Percentiles rank a stretch among this genome's conserved stretches.
phyloP scores from a whole-genome alignment of 2,888 invertebrate species.

The Aphidoletes aphidimyza region DNA sequence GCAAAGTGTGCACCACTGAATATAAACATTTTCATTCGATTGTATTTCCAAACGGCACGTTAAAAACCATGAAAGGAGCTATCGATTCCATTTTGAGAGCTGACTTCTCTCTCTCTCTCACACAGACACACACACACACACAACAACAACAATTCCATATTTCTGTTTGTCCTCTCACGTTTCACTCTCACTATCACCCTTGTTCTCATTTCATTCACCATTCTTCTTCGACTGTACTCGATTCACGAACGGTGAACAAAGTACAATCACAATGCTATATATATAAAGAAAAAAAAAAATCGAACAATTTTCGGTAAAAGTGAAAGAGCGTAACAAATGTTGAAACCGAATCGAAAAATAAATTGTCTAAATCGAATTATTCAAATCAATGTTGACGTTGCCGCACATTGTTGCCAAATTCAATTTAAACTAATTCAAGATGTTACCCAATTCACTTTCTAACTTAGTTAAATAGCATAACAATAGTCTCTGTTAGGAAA shows the following conservation, averaged over 20 bases:
- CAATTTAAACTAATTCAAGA: slow-evolving; percentile 53
- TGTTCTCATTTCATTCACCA: not conserved
- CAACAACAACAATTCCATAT: too few species aligned
- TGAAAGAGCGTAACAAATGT: slow-evolving; percentile 52
- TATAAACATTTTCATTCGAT: not conserved
- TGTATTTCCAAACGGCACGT: not conserved
- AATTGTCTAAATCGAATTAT: slow-evolving; percentile 50
- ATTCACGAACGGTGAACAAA: not conserved
- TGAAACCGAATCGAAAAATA: slow-evolving; percentile 49
- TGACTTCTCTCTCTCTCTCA: too few species aligned
- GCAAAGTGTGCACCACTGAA: not conserved
- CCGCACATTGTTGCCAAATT: slow-evolving; percentile 53
- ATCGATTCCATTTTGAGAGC: too few species aligned
- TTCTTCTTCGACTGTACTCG: not conserved
- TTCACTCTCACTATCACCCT: not conserved
- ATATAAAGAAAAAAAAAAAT: too few species aligned
- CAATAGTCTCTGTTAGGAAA: slow-evolving; percentile 51
- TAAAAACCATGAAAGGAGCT: not conserved
- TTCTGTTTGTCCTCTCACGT: too few species aligned
- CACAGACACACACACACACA: too few species aligned
- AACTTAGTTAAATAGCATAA: slow-evolving; percentile 52
- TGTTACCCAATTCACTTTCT: slow-evolving; percentile 53
- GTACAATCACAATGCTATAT: not conserved
- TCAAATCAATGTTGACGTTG: slow-evolving; percentile 53
- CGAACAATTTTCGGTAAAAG: not conserved